A percentile compares a stretch with the other conserved stretches of the same genome.
phyloP scores from a whole-genome alignment of 2,888 invertebrate species.

The Thera obeliscata region DNA sequence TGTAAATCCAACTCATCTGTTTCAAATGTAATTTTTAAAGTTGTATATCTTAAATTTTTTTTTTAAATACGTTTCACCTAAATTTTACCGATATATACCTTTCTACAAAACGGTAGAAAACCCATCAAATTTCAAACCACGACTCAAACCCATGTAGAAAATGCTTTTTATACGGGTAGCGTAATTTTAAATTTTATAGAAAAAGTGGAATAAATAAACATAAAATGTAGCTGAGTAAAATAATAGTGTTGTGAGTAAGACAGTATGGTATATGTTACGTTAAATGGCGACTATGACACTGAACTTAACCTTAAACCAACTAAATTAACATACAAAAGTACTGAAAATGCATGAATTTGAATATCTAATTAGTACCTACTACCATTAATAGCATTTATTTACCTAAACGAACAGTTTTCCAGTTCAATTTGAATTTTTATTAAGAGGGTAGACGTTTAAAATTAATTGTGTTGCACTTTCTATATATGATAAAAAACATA shows the following conservation, averaged over 20 bases:
- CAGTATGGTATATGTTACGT: slow-evolving; percentile 50
- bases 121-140: not conserved
- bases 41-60: too few species aligned
- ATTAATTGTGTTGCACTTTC: slow-evolving; percentile 44
- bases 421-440: slow-evolving; percentile 59
- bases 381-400: slow-evolving; percentile 54
- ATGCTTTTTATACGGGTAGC: not conserved
- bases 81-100: too few species aligned
- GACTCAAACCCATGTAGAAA: not conserved
- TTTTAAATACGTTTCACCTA: too few species aligned
- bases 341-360: slow-evolving; percentile 77
- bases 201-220: not conserved
- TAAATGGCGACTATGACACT: slow-evolving; percentile 70
- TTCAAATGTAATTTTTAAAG: too few species aligned
- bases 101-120: too few species aligned
- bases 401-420: slow-evolving; percentile 55
- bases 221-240: not conserved
- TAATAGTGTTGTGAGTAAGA: not conserved
- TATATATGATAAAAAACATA: slow-evolving; percentile 11
- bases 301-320: slow-evolving; percentile 79
- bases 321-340: slow-evolving; percentile 81
- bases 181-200: not conserved
- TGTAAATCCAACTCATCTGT: too few species aligned
- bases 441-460: slow-evolving; percentile 38
- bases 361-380: slow-evolving; percentile 63